Conservation (phyloP, 2,888 invertebrate species). For the Eurytoma californica region DNA sequence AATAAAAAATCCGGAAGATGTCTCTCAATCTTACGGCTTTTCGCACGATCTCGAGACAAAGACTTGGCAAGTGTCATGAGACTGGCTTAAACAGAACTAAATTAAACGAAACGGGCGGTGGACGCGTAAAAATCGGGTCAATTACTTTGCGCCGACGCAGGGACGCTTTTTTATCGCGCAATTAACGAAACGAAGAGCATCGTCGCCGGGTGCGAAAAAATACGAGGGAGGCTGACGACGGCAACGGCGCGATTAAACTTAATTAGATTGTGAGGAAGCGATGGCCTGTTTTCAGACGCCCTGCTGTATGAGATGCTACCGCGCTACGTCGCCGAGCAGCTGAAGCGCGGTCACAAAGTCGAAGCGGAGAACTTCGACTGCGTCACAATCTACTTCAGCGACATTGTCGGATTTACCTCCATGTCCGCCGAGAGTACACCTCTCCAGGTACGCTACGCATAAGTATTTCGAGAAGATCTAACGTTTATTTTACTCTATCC, state of each 20-base stretch:
- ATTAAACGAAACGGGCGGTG: background rate
- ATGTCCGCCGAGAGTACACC: conserved; percentile 96
- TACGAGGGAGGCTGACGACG: background rate
- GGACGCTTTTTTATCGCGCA: conserved; percentile 2
- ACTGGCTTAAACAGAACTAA: background rate
- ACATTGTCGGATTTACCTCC: conserved; percentile 94
- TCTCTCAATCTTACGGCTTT: too few species aligned
- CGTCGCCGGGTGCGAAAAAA: background rate
- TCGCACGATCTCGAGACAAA: background rate
- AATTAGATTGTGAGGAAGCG: conserved; percentile 6
- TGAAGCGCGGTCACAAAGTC: conserved; percentile 92
- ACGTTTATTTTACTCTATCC: too few species aligned
- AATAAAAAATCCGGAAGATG: too few species aligned
- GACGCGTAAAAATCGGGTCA: background rate
- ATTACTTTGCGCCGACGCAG: background rate
- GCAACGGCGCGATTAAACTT: conserved; percentile 1
- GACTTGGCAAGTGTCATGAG: background rate
- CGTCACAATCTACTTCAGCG: conserved; percentile 96
- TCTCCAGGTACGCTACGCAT: conserved; percentile 79
- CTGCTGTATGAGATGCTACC: conserved; percentile 92
- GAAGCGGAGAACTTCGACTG: conserved; percentile 93
- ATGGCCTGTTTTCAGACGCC: conserved; percentile 79
- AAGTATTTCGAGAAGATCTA: too few species aligned
- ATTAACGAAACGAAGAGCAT: background rate
- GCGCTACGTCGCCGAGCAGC: conserved; percentile 92